Conservation (phyloP, 2,888 invertebrate species). For the Apoda limacodes region DNA sequence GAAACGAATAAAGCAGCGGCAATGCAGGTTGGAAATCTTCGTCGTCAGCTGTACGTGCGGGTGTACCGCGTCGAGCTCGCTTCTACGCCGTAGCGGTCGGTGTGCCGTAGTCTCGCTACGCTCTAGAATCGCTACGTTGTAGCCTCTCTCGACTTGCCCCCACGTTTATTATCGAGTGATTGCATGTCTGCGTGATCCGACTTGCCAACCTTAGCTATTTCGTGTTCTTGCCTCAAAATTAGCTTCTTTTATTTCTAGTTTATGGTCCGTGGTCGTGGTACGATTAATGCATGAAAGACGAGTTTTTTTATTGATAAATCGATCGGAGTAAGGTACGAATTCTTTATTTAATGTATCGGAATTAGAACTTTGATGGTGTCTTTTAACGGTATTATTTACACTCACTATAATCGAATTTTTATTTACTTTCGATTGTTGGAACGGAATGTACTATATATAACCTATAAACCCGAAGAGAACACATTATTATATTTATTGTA, state of each 20-base stretch:
- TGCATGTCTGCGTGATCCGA: conserved; percentile 62
- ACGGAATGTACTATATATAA: no score
- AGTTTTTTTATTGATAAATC: conserved; percentile 14
- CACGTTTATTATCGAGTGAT: conserved; percentile 65
- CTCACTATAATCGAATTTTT: no score
- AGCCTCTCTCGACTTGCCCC: no score
- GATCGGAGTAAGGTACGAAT: conserved; percentile 5
- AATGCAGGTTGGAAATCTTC: no score
- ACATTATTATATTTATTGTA: no score
- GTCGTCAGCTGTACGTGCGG: conserved; percentile 52
- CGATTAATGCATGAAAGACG: conserved; percentile 17
- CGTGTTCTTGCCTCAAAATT: conserved; percentile 39
- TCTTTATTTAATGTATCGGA: no score
- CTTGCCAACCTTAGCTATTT: conserved; percentile 51
- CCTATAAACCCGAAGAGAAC: no score
- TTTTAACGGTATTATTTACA: no score
- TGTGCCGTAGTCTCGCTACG: conserved; percentile 22
- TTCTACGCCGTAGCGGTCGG: conserved; percentile 23
- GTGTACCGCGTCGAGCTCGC: conserved; percentile 35
- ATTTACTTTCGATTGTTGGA: no score
- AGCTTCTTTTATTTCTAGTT: conserved; percentile 46
- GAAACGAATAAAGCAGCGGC: no score
- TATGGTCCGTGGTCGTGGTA: conserved; percentile 28
- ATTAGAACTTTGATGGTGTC: no score
- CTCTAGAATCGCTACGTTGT: conserved; percentile 48